Conservation (phyloP, 2,888 invertebrate species). For the Spilarctia lutea region DNA sequence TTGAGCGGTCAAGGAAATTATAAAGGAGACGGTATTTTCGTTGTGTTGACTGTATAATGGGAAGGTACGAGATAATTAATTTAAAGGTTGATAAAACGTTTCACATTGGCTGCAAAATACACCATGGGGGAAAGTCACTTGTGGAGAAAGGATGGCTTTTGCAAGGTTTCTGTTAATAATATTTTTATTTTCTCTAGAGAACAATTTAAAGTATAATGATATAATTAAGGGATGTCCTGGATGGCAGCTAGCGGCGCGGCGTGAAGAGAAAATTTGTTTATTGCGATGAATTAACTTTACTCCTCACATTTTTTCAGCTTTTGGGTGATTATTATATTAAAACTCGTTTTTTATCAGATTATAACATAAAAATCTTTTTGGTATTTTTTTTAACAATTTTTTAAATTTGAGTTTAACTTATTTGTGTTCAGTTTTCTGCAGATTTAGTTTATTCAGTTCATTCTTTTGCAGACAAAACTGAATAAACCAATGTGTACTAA, state of each 20-base stretch:
- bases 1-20: constrained; percentile 43
- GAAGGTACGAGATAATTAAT: constrained; percentile 8
- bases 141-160: background rate
- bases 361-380: background rate
- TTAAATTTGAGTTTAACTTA: too few species aligned
- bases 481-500: too few species aligned
- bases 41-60: constrained; percentile 7
- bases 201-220: background rate
- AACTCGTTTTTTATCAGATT: background rate
- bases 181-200: background rate
- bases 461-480: too few species aligned
- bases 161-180: background rate
- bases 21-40: constrained; percentile 5
- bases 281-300: background rate
- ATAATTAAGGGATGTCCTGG: background rate
- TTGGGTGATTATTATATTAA: too few species aligned
- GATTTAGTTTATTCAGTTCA: too few species aligned
- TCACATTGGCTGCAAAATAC: constrained; percentile 1
- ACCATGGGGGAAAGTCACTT: constrained; percentile 7
- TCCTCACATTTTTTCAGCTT: background rate
- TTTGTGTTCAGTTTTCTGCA: too few species aligned
- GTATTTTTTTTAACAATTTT: background rate
- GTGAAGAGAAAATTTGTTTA: background rate
- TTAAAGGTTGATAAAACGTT: constrained; percentile 11
- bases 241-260: background rate